phyloP scores from a whole-genome alignment of 2,113 vertebrate genomes.

The Nestor notabilis region DNA sequence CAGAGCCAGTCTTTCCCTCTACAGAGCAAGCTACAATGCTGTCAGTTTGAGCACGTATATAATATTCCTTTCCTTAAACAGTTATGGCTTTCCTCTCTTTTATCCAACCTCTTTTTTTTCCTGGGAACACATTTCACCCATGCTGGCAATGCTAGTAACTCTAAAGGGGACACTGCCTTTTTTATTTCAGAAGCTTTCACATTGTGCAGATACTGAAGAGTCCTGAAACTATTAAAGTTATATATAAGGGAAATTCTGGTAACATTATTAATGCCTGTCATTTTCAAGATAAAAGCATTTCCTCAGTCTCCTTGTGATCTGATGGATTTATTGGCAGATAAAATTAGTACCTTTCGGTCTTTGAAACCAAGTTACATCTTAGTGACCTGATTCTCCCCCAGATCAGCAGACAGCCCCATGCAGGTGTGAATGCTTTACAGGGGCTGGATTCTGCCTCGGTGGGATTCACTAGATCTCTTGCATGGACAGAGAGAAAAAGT shows the following conservation, averaged over 20 bases:
- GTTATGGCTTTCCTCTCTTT: not conserved
- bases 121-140: not conserved
- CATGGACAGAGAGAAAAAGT: not conserved
- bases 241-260: slow-evolving; percentile 42
- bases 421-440: slow-evolving; percentile 14
- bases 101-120: not conserved
- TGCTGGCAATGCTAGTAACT: not conserved
- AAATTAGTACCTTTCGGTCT: slow-evolving; percentile 72
- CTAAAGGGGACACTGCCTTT: slow-evolving; percentile 37
- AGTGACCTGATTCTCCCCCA: slow-evolving; percentile 58
- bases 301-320: slow-evolving; percentile 57
- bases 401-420: slow-evolving; percentile 17
- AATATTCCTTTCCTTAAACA: not conserved
- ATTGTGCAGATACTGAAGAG: not conserved
- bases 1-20: not conserved
- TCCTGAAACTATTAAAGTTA: slow-evolving; percentile 26
- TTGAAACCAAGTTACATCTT: slow-evolving; percentile 42
- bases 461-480: not conserved
- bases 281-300: slow-evolving; percentile 71
- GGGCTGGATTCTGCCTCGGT: not conserved
- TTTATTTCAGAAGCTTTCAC: slow-evolving; percentile 33
- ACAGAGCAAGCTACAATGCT: not conserved
- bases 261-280: slow-evolving; percentile 68
- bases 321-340: slow-evolving; percentile 66
- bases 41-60: not conserved